Conservation (phyloP, 1,140 invertebrate species). For the Meloidogyne floridensis region DNA sequence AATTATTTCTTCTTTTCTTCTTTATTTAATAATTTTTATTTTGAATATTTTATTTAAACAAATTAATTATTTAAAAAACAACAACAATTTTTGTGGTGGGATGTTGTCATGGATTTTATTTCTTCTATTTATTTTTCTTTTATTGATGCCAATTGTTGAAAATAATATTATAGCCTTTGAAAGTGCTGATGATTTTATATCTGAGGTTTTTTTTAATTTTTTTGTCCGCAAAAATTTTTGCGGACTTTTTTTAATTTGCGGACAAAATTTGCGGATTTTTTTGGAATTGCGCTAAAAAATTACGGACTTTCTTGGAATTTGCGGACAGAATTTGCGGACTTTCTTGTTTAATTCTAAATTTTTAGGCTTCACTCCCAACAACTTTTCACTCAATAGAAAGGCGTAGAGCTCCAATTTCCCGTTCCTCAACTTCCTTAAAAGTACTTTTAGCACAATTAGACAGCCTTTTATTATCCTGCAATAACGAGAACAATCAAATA, state of each 20-base stretch:
- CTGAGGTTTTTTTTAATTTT: neutral
- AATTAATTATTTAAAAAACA: neutral
- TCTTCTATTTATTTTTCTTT: neutral
- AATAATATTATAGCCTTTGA: neutral
- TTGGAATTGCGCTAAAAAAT: too few species aligned
- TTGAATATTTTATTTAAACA: neutral
- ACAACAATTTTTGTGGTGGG: neutral
- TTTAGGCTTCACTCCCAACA: neutral
- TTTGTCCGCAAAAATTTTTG: neutral
- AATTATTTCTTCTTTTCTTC: neutral
- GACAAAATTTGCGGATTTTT: too few species aligned
- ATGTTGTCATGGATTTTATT: neutral
- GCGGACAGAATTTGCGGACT: too few species aligned
- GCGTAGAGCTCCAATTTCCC: slow-evolving; percentile 5
- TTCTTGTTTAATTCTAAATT: neutral
- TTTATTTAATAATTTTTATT: neutral
- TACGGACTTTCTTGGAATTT: neutral
- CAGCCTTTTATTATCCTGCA: slow-evolving; percentile 3
- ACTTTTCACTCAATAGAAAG: neutral
- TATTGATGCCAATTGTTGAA: neutral
- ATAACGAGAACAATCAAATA: slow-evolving; percentile 28
- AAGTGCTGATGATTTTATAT: neutral
- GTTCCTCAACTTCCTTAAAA: neutral
- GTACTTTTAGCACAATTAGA: slow-evolving; percentile 1
- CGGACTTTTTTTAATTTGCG: neutral